These are phyloP conservation scores for Sinella curviseta DNA, from an alignment of 1,140 invertebrate species.

Conservation along the genomic window DNA sequence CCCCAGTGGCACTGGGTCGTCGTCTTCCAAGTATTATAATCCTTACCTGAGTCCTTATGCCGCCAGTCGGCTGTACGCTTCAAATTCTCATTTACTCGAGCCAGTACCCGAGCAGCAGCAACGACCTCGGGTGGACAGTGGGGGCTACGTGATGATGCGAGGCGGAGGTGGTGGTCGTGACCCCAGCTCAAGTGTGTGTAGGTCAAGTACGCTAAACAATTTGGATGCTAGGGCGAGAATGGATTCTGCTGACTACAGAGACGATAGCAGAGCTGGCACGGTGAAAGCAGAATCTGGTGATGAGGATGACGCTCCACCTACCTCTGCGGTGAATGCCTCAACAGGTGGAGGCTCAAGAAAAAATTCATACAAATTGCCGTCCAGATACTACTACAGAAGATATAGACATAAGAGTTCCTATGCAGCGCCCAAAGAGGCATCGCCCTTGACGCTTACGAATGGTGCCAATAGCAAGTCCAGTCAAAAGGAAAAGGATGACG, in stretches of 20 bases:
- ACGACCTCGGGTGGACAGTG: conserved; percentile 28
- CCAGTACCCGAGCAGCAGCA: conserved; percentile 37
- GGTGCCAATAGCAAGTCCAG: background rate
- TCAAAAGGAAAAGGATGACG: background rate
- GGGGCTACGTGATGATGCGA: conserved; percentile 13
- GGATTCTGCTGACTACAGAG: conserved; percentile 31
- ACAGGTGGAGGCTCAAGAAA: conserved; percentile 17
- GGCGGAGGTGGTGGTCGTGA: conserved; percentile 24
- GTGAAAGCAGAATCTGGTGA: conserved; percentile 23
- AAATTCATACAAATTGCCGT: conserved; percentile 45
- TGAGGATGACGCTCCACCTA: background rate
- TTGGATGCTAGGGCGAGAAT: conserved; percentile 31
- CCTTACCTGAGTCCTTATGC: conserved; percentile 39
- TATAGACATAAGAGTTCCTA: conserved; percentile 46
- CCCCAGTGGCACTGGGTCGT: background rate
- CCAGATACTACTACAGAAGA: conserved; percentile 46
- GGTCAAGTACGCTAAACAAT: conserved; percentile 37
- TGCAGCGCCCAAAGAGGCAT: conserved; percentile 37
- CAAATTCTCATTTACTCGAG: conserved; percentile 39
- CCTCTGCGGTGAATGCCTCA: background rate
- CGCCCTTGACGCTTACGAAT: conserved; percentile 39
- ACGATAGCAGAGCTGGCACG: conserved; percentile 28
- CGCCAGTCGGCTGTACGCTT: conserved; percentile 31
- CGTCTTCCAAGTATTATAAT: conserved; percentile 23
- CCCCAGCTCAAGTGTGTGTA: conserved; percentile 26